Base-by-base conservation (phyloP, 2,797 vertebrate genomes). In the Crax fasciolata region DNA sequence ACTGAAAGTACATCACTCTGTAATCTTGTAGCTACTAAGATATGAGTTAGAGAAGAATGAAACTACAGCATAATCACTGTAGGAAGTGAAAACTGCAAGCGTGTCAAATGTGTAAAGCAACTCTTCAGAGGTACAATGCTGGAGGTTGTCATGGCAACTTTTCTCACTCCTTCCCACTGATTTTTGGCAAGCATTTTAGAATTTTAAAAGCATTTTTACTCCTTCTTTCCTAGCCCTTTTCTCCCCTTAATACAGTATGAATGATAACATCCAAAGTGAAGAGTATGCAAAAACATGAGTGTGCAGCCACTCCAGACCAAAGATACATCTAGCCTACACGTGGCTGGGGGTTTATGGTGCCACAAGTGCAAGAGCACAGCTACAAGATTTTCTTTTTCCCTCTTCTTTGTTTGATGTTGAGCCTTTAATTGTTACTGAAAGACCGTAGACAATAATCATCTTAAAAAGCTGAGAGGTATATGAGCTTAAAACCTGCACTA, bases 151-250 rank as follows among this genome's bases (percentile, higher is more conserved):
- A 97, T 96, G 93, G 94, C 77, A 98, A 98, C 97, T 55, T 89
- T 96, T 97, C 92, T 96, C 96, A 96, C 96, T 97, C 88, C 97
- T 95, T 97, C 96, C 92, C 90, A 97, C 97, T 96, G 96, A 65
- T 94, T 97, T 96, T 94, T 96, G 89, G 85, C 78, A 81, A 97
- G 87, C 13, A 65, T 91, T 98, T 96, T 91, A 51, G 71, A 90
- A 71, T 25, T 17, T 86, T 93, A 76, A 84, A 91, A 87, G 54
- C 19, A 39, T 38, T 92, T 95, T 92, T 95, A 93, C 91, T 94
- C 83, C 80, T 94, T 95, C 43, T 61, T 80, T 97, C 63, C 87
- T 94, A 95, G 83, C 41, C 61, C 83, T 63, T 85, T 11, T 1
- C 28, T 73, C 39, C 72, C n/a, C 57, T 84, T 90, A 89, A 90